A percentile compares a stretch with the other conserved stretches of the same genome.
These are phyloP conservation scores for Lycophotia porphyrea DNA, from an alignment of 2,888 invertebrate species.

Conservation along the genomic window DNA sequence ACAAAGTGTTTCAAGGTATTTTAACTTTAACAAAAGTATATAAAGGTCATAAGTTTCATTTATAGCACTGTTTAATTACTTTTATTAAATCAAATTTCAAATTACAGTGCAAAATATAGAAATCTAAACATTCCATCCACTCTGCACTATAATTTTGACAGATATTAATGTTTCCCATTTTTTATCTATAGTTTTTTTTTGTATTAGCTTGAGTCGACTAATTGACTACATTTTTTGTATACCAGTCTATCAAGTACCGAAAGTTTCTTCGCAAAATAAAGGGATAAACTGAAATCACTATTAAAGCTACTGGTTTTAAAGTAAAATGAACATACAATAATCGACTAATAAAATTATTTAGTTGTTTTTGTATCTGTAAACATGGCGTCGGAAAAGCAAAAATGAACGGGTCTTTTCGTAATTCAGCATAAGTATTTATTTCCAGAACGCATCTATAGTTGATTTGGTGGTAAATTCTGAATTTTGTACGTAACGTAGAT, in stretches of 20 bases:
- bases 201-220: conserved; percentile 21
- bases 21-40: conserved; percentile 1
- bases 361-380: conserved; percentile 9
- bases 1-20: conserved; percentile 20
- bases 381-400: conserved; percentile 55
- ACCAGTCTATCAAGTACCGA: not conserved
- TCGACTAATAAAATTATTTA: conserved; percentile 25
- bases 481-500: conserved; percentile 19
- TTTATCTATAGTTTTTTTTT: conserved; percentile 41
- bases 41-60: conserved; percentile 11
- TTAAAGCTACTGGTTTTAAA: not conserved
- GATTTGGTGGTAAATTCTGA: conserved; percentile 76
- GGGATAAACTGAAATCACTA: not conserved
- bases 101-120: conserved; percentile 46
- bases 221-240: too few species aligned
- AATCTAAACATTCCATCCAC: conserved; percentile 62
- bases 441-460: conserved; percentile 68
- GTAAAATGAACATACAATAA: conserved; percentile 7
- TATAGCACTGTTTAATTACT: conserved; percentile 23
- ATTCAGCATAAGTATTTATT: conserved; percentile 24
- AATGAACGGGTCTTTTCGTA: conserved; percentile 67
- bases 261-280: not conserved
- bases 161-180: conserved; percentile 25
- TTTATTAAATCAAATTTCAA: conserved; percentile 26
- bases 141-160: conserved; percentile 62